Evolutionary conservation across 2,797 vertebrate species (phyloP), one percentile per base, ranked within the genome.

Genomic region (Acrossocheilus wenchowensis): DNA sequence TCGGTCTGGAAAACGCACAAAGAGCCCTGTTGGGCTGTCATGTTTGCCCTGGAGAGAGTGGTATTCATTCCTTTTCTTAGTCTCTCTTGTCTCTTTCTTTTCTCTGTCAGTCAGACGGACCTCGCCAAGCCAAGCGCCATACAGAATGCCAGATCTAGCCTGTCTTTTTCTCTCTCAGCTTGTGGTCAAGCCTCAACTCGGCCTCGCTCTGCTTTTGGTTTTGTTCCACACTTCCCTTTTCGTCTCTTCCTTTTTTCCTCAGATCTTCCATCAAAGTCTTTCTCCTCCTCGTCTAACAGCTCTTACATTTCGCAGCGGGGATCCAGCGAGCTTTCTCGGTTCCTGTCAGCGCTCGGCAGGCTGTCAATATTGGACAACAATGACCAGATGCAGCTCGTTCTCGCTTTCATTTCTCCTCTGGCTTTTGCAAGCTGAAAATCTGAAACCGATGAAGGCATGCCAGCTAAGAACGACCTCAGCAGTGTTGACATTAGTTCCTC

Each of bases 251-350:
- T 60, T 50, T 62, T 78, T 23, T 45, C 48, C 60, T 73, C 64
- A 74, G 69, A 77, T 77, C 79, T 69, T 81, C 82, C 77, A 68
- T 85, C 74, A 81, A 68, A 82, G 85, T 86, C 80, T 43, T 84
- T 86, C 83, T 89, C 64, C 34, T 78, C 23, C n/a, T 62, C 39
- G 36, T 69, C 83, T 15, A 54, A 43, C 64, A 14, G 45, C 64
- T 8, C 50, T 79, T 60, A 39, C 19, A 26, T 77, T 52, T 84
- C 43, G 2, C 82, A 19, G 60, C 43, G 19, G 50, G 71, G 50
- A 79, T 72, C n/a, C 26, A 5, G 8, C n/a, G 36, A 23, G 75
- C 36, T 78, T 71, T 79, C 52, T 71, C n/a, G 2, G 3, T 60
- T 60, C 50, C 64, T 85, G 83, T 84, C 82, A 84, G 43, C 30